Evolutionary conservation across 2,888 invertebrate genomes (phyloP), one percentile per base, ranked within the genome.

Genomic region (Agrotis clavis): DNA sequence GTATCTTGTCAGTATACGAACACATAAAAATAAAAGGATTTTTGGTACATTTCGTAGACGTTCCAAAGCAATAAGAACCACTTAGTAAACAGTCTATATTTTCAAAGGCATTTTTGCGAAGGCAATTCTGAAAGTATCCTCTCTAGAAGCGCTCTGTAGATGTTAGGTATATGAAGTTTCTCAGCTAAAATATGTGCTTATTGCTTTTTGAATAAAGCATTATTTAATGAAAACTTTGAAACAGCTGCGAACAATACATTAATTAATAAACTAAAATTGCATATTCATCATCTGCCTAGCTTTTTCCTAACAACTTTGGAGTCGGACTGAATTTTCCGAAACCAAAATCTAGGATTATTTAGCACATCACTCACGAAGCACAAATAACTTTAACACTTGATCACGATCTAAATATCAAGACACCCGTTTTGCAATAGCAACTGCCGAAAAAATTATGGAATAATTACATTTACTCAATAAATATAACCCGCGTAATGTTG

Each of bases 151-250:
- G 25, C n/a, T 9, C 6, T 14, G 4, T 51, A 19, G 51, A 19
- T 59, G 77, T 71, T 41, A 41, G 21, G 45, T 70, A 51, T 7
- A 19, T 18, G 35, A 69, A 59, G 14, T 47, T 73, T 7, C 18
- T 19, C 19, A 57, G 19, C 18, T 47, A 57, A 57, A 50, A 21
- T 50, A 73, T 69, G 30, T 21, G 11, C 9, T n/a, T 6, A 45
- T 77, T 69, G 41, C 30, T 54, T 19, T 48, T 16, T 16, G 13
- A 56, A 68, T 45, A 18, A 35, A 50, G 21, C 13, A 21, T 19
- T 48, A 60, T 60, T 50, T n/a, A 4, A 30, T 30, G 41, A 72
- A n/a, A 53, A 11, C 19, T 13, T 19, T 50, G 48, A 25, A 74
- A 48, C 50, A 41, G 14, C 19, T 21, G 45, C 51, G 13, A 65